These are phyloP conservation scores for Phlogophora meticulosa DNA, from an alignment of 2,888 invertebrate genomes.

Conservation along the genomic window DNA sequence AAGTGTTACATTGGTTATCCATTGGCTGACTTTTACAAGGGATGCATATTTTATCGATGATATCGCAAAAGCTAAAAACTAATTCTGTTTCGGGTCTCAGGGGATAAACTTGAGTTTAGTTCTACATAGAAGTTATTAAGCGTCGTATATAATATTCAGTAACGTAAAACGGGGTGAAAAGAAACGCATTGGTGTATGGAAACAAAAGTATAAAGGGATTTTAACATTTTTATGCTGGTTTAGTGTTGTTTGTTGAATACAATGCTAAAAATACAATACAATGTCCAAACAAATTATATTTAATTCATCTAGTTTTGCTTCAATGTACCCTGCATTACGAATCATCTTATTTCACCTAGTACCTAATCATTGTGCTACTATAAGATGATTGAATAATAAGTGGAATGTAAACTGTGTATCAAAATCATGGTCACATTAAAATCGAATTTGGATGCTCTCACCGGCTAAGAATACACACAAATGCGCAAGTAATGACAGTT, in stretches of 20 bases:
- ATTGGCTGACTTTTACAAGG: slow-evolving; percentile 31
- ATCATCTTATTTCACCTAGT: too few relatives aligned
- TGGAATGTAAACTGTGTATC: background rate
- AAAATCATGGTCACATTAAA: slow-evolving; percentile 10
- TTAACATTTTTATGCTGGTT: too few relatives aligned
- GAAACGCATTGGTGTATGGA: too few relatives aligned
- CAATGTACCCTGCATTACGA: too few relatives aligned
- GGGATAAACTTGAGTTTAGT: slow-evolving; percentile 15
- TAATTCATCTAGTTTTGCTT: too few relatives aligned
- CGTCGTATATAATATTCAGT: background rate
- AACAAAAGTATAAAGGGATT: too few relatives aligned
- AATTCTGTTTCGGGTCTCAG: slow-evolving; percentile 22
- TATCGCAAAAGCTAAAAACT: slow-evolving; percentile 36
- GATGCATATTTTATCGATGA: slow-evolving; percentile 50
- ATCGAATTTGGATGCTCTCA: slow-evolving; percentile 12
- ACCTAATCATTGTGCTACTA: background rate
- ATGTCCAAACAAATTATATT: too few relatives aligned
- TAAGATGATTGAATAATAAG: slow-evolving; percentile 1
- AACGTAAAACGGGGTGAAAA: background rate
- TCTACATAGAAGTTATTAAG: background rate
- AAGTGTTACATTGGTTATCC: slow-evolving; percentile 31
- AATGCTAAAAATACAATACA: too few relatives aligned
- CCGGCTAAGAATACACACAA: slow-evolving; percentile 1
- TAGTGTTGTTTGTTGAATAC: too few relatives aligned
- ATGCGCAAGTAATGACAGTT: slow-evolving; percentile 20